Evolutionary conservation across 2,797 vertebrate species (phyloP).

Genomic region (Sebastes oblongus): DNA sequence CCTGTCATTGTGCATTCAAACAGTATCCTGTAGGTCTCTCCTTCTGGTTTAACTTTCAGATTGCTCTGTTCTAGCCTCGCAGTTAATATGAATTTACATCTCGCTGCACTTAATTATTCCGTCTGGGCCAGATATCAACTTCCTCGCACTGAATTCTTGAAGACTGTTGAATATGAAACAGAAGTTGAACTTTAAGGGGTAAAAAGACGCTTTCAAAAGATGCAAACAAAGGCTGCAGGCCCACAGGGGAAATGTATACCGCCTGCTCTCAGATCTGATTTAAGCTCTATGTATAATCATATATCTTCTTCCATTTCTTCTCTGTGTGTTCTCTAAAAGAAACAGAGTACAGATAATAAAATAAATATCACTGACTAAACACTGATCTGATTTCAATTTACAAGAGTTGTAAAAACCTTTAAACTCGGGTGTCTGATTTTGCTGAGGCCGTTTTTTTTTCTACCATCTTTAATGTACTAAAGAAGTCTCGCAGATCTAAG

Average conservation of each 20-base stretch:
- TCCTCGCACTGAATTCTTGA: background rate
- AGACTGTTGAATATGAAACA: background rate
- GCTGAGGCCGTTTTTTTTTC: background rate
- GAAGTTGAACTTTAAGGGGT: slow-evolving; percentile 4
- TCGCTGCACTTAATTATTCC: slow-evolving; percentile 22
- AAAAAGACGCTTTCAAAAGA: slow-evolving; percentile 19
- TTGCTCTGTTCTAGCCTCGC: background rate
- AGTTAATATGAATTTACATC: slow-evolving; percentile 32
- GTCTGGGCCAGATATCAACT: background rate
- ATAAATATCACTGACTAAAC: background rate
- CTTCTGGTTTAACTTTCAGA: slow-evolving; percentile 5
- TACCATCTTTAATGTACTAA: background rate
- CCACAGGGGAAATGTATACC: background rate
- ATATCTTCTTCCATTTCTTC: background rate
- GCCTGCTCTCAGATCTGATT: slow-evolving; percentile 11
- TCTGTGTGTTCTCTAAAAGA: background rate
- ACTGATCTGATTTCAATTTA: background rate
- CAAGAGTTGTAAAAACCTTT: background rate
- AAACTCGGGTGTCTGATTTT: background rate
- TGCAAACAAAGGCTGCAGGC: slow-evolving; percentile 29
- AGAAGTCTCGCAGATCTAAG: background rate
- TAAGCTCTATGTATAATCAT: slow-evolving; percentile 2
- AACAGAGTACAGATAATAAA: background rate
- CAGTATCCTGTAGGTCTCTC: background rate
- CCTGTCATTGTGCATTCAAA: slow-evolving; percentile 8